A percentile compares a stretch with the other conserved stretches of the same genome.
Evolutionary conservation across 2,113 vertebrate genomes (phyloP).

Genomic region (Amazona vittata): DNA sequence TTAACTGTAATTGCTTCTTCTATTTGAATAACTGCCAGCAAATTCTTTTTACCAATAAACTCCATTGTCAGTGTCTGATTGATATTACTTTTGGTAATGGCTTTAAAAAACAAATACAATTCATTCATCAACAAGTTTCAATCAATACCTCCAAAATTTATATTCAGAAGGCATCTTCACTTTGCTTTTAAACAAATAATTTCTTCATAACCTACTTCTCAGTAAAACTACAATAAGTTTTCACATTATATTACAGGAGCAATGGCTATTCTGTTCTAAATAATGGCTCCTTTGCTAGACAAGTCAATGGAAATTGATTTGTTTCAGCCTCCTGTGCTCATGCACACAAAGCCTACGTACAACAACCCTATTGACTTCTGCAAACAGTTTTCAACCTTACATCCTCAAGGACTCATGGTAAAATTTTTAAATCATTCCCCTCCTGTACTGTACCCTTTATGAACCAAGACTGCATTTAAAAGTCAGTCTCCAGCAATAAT

Average conservation of each 20-base stretch:
- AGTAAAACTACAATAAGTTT: slow-evolving; percentile 78
- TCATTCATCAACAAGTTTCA: slow-evolving; percentile 52
- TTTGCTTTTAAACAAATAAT: slow-evolving; percentile 80
- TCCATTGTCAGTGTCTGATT: slow-evolving; percentile 33
- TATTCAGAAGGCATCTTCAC: slow-evolving; percentile 62
- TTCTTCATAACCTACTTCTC: slow-evolving; percentile 77
- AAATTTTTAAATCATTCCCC: slow-evolving; percentile 69
- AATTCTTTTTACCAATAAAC: slow-evolving; percentile 21
- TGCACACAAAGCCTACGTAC: slow-evolving; percentile 73
- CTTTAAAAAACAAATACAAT: slow-evolving; percentile 47
- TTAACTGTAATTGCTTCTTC: slow-evolving; percentile 40
- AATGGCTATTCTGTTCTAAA: slow-evolving; percentile 76
- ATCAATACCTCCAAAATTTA: slow-evolving; percentile 69
- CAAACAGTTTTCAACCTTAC: slow-evolving; percentile 70
- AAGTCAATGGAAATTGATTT: slow-evolving; percentile 86
- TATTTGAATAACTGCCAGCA: slow-evolving; percentile 41
- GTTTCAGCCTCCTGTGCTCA: slow-evolving; percentile 72
- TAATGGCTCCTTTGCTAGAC: slow-evolving; percentile 77
- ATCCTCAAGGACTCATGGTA: slow-evolving; percentile 77
- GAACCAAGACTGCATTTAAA: slow-evolving; percentile 67
- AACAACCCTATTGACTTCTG: slow-evolving; percentile 77
- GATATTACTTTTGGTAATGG: slow-evolving; percentile 44
- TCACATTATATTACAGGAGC: slow-evolving; percentile 76
- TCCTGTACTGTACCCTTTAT: slow-evolving; percentile 21
- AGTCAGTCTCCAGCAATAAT: slow-evolving; percentile 20